A percentile compares a stretch with the other conserved stretches of the same genome.
Conservation (phyloP, 2,797 vertebrate species). For the Acipenser ruthenus region DNA sequence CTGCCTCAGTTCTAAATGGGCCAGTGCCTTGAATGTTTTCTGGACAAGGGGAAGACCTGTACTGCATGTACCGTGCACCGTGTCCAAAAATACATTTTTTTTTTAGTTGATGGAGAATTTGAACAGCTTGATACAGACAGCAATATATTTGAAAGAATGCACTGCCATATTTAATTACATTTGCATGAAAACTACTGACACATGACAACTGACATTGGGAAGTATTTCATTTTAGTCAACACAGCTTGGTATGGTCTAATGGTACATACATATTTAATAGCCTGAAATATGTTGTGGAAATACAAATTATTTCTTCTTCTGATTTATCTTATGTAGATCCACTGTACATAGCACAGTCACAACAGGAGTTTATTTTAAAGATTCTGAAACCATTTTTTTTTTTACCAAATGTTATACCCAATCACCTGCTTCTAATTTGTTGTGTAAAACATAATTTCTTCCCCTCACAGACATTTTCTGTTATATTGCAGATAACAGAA, state of each 20-base stretch:
- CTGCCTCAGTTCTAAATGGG: too few relatives aligned
- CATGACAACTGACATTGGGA: constrained; percentile 6
- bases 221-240: constrained; percentile 14
- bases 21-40: too few relatives aligned
- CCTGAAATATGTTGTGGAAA: background rate
- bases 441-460: background rate
- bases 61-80: too few relatives aligned
- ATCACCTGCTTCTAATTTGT: too few relatives aligned
- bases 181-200: constrained; percentile 20
- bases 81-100: too few relatives aligned
- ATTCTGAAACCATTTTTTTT: too few relatives aligned
- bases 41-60: too few relatives aligned
- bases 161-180: constrained; percentile 12
- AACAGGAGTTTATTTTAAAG: too few relatives aligned
- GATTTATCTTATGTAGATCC: background rate
- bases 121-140: background rate
- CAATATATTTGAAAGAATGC: background rate
- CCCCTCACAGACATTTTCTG: constrained; percentile 6
- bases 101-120: too few relatives aligned
- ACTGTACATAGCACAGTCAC: too few relatives aligned
- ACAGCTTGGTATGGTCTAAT: background rate
- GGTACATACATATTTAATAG: background rate
- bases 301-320: background rate
- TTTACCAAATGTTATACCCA: too few relatives aligned
- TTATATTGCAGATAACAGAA: constrained; percentile 35